Conservation (phyloP, 2,113 vertebrate species). For the Felis chaus region DNA sequence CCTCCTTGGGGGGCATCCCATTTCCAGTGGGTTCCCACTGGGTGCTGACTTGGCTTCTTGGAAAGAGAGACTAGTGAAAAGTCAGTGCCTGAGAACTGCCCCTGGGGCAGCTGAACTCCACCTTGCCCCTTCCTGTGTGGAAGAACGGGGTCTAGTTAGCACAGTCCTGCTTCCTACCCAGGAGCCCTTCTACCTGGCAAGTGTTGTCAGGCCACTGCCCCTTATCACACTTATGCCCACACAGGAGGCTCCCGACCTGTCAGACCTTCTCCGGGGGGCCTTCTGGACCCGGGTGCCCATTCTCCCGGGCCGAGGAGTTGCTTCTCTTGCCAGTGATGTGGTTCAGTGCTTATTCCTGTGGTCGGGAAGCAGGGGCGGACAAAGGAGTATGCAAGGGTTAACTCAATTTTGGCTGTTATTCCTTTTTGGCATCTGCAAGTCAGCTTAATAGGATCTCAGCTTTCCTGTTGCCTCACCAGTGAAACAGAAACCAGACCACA, state of each 20-base stretch:
- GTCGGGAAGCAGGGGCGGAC: neutral
- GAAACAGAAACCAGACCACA: slow-evolving; percentile 44
- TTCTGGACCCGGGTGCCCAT: neutral
- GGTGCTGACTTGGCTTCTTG: neutral
- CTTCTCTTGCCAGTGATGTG: neutral
- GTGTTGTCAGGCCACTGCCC: neutral
- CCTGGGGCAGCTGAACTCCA: neutral
- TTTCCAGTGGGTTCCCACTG: neutral
- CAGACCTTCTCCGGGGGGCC: neutral
- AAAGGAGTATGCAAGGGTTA: slow-evolving; percentile 43
- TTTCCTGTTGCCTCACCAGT: slow-evolving; percentile 59
- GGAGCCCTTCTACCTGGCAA: too few species aligned
- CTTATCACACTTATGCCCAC: rapidly evolving
- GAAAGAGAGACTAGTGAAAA: neutral
- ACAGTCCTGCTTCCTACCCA: neutral
- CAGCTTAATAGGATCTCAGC: slow-evolving; percentile 67
- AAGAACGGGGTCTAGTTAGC: rapidly evolving
- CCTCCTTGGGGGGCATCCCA: neutral
- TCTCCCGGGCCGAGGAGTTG: rapidly evolving
- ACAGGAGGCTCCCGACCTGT: neutral
- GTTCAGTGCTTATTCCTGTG: neutral
- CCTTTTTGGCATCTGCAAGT: slow-evolving; percentile 61
- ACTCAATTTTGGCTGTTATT: slow-evolving; percentile 16
- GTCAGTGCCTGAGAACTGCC: neutral
- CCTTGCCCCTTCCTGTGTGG: neutral